Evolutionary conservation across 1,140 invertebrate genomes (phyloP).

Genomic region (Eciton burchellii): DNA sequence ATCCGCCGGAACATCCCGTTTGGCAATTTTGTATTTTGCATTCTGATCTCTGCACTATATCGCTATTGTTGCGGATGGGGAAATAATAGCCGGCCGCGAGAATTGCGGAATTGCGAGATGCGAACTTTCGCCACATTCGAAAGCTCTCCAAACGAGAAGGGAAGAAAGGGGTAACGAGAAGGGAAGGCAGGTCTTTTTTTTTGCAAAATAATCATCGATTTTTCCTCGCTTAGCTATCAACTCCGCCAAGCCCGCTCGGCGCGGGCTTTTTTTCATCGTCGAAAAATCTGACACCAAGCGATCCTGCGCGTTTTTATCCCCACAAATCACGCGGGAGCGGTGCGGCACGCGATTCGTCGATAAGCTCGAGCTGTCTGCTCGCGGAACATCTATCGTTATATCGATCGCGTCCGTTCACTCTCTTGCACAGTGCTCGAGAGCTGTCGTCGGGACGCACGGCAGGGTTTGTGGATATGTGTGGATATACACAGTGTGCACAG

Average conservation of each 20-base stretch:
- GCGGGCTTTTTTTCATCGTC: slow-evolving; percentile 46
- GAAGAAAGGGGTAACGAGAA: no score
- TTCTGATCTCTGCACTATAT: not conserved
- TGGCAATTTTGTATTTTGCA: slow-evolving; percentile 37
- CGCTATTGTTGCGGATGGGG: slow-evolving; percentile 19
- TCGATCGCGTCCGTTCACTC: slow-evolving; percentile 64
- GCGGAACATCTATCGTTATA: slow-evolving; percentile 66
- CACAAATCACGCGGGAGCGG: slow-evolving; percentile 57
- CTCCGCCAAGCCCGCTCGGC: slow-evolving; percentile 16
- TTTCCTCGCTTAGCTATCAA: slow-evolving; percentile 47
- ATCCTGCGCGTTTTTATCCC: slow-evolving; percentile 52
- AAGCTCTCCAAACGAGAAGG: slow-evolving; percentile 32
- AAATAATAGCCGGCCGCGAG: slow-evolving; percentile 2
- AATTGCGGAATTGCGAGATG: slow-evolving; percentile 20
- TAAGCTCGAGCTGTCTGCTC: slow-evolving; percentile 52
- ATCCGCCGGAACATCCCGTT: not conserved
- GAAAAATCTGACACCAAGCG: slow-evolving; percentile 57
- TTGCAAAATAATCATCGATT: slow-evolving; percentile 56
- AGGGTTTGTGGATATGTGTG: slow-evolving; percentile 52
- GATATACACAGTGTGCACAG: slow-evolving; percentile 51
- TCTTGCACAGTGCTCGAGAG: slow-evolving; percentile 50
- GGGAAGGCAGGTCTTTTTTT: slow-evolving; percentile 22
- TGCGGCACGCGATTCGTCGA: slow-evolving; percentile 59
- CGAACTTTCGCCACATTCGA: slow-evolving; percentile 31
- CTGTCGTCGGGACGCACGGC: slow-evolving; percentile 66